Conservation (phyloP, 30 jellyfish, hydroid and myxozoan species). For the Aurelia sp. region DNA sequence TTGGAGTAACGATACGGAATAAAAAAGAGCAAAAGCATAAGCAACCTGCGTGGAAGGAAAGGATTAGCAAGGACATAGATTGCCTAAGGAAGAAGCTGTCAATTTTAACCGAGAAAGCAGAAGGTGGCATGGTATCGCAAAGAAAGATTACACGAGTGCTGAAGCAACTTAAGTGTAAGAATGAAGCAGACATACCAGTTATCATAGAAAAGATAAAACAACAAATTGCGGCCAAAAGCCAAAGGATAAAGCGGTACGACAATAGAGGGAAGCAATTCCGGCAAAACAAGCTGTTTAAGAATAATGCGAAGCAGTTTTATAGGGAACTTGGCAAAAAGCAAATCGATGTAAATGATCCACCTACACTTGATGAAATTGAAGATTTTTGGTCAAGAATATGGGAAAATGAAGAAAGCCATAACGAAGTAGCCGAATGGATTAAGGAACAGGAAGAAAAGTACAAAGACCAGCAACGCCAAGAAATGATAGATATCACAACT, state of each 20-base stretch:
- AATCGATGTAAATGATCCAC: neutral
- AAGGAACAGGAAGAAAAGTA: neutral
- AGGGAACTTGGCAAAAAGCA: no score
- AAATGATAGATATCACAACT: neutral
- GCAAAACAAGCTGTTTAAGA: no score
- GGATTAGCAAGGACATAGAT: slow-evolving; percentile 23
- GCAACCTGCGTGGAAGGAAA: slow-evolving; percentile 29
- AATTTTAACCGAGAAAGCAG: neutral
- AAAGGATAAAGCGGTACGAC: neutral
- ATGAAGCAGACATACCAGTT: neutral
- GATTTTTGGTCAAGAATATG: neutral
- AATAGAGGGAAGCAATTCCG: neutral
- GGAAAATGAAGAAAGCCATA: neutral
- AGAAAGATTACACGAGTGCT: slow-evolving; percentile 1
- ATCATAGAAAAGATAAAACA: slow-evolving; percentile 41
- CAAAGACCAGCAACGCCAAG: neutral
- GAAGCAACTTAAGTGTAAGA: neutral
- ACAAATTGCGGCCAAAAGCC: slow-evolving; percentile 28
- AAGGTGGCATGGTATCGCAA: slow-evolving; percentile 8
- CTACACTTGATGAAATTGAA: neutral
- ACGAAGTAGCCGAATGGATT: neutral
- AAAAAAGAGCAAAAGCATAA: neutral
- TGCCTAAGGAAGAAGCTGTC: slow-evolving; percentile 24
- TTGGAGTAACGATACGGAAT: neutral
- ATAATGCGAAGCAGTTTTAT: neutral